phyloP scores from a whole-genome alignment of 2,888 invertebrate species.

The Phania funesta region DNA sequence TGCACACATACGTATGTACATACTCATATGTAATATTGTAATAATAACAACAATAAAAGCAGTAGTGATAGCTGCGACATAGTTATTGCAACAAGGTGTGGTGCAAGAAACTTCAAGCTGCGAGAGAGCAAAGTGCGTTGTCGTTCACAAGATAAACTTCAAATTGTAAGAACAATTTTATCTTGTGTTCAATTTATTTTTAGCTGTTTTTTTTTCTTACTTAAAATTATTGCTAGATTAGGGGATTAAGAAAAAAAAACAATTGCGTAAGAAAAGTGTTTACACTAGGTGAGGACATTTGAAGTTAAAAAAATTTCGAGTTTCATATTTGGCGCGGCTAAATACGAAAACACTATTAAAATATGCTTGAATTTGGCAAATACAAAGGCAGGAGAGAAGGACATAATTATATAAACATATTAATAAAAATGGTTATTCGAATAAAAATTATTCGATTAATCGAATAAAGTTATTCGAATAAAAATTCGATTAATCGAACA shows the following conservation, averaged over 20 bases:
- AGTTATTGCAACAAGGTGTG: constrained; percentile 62
- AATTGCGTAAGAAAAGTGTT: constrained; percentile 33
- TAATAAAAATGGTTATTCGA: no score
- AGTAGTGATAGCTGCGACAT: constrained; percentile 2
- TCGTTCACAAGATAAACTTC: constrained; percentile 48
- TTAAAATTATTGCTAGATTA: constrained; percentile 28
- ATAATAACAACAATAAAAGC: neutral
- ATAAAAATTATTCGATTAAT: no score
- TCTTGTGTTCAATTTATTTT: constrained; percentile 2
- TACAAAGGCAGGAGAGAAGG: no score
- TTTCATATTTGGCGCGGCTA: no score
- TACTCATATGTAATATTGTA: neutral
- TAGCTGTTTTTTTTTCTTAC: neutral
- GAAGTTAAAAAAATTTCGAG: neutral
- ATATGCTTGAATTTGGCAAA: no score
- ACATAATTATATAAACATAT: no score
- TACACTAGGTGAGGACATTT: neutral
- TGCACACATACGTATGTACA: neutral
- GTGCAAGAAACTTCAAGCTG: constrained; percentile 55
- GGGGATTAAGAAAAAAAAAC: constrained; percentile 16
- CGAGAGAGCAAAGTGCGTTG: constrained; percentile 65
- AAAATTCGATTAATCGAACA: no score
- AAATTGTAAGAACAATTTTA: constrained; percentile 43
- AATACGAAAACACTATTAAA: no score
- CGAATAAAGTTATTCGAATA: no score